Evolutionary conservation across 2,888 invertebrate genomes (phyloP), one percentile per base, ranked within the genome.

Genomic region (Caenorhabditis wallacei): DNA sequence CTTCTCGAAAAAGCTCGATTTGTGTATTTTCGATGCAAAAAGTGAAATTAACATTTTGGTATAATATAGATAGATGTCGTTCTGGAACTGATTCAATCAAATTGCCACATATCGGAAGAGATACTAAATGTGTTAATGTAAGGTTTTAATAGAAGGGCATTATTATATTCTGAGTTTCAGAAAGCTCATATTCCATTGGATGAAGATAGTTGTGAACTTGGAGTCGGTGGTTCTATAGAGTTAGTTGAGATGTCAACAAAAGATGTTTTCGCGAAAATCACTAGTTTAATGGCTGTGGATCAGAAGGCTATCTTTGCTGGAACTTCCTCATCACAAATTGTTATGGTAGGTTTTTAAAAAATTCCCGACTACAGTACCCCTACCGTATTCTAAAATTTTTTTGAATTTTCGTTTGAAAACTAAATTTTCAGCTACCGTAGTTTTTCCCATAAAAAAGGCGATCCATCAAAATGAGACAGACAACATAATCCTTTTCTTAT

Each of bases 61-160:
- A 91, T 85, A 93, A 93, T 86, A 92, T 93, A 64, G 92, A 92
- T 85, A 85, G 91, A 20, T 93, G 93, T 84, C 91, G 93, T 81
- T 85, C 90, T 48, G 93, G 93, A 13, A 85, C 90, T 4, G 93
- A 93, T 40, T 92, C 91, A 30, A 92, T 92, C 43, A 93, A 93
- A 16, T 91, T 93, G 40, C 91, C 92, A 3, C 93, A 93, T 86
- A 91, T 93, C 22, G 91, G 92, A 13, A 79, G 88, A 22, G 90
- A 92, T 68, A 76, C 87, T n/a, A 85, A 89, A 35, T 93, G 93
- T 83, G 72, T 81, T 10, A 88, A 90, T 85, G 92, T 92, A 61
- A n/a, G 84, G 91, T 86, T 4, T 30, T 16, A 0, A n/a, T 24
- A n/a, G 24, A 20, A 51, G 20, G 20, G 16, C 30, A 30, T 30